These are phyloP conservation scores for Pachyrhynchus sulphureomaculatus DNA, from an alignment of 1,140 invertebrate genomes.

Conservation along the genomic window DNA sequence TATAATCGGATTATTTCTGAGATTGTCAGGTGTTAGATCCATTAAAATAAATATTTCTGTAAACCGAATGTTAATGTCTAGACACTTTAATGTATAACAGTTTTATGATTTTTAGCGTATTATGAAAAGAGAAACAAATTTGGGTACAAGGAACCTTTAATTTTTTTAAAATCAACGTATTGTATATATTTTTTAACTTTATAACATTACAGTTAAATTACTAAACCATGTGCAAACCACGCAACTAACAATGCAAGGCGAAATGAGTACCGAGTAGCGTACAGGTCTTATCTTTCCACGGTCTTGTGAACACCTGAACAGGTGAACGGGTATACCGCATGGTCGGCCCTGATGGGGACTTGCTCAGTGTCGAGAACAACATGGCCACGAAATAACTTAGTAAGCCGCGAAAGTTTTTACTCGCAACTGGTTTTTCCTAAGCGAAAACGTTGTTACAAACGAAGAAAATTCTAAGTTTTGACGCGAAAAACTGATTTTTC, in stretches of 20 bases:
- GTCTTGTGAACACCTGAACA: conserved; percentile 30
- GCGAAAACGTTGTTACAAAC: conserved; percentile 18
- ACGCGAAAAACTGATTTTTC: background rate
- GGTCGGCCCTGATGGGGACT: conserved; percentile 27
- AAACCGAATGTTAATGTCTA: too few relatives aligned
- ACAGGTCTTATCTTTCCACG: conserved; percentile 15
- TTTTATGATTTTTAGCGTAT: too few relatives aligned
- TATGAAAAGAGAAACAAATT: too few relatives aligned
- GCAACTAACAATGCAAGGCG: background rate
- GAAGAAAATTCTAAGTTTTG: background rate
- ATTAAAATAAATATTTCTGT: too few relatives aligned
- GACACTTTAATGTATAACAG: too few relatives aligned
- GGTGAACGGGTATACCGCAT: conserved; percentile 37
- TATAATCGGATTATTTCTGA: too few relatives aligned
- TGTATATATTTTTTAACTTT: too few relatives aligned
- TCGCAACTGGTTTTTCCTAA: conserved; percentile 19
- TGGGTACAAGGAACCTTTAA: too few relatives aligned
- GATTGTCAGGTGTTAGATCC: too few relatives aligned
- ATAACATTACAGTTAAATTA: background rate
- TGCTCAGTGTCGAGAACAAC: conserved; percentile 38
- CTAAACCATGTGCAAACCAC: background rate
- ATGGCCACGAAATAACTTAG: conserved; percentile 36
- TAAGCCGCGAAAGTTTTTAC: conserved; percentile 24
- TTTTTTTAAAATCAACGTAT: too few relatives aligned
- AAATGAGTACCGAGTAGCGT: background rate